Conservation (phyloP, 2,113 vertebrate species). For the Microtus richardsoni region DNA sequence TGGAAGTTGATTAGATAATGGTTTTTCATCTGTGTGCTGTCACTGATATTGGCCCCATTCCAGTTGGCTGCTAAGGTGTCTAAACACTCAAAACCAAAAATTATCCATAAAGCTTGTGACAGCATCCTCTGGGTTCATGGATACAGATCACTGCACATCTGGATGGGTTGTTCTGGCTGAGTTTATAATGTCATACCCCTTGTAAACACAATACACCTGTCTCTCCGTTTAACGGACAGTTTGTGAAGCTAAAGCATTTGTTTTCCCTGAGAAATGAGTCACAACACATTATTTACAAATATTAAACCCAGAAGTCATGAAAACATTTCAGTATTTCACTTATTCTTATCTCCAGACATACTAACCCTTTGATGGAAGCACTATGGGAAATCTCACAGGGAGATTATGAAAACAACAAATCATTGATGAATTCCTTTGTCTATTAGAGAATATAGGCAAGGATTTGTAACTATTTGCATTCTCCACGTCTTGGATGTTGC, state of each 20-base stretch:
- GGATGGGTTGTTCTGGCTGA: constrained; percentile 63
- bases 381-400: not conserved
- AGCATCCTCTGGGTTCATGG: constrained; percentile 65
- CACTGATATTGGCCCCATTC: constrained; percentile 51
- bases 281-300: constrained; percentile 33
- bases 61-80: constrained; percentile 62
- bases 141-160: constrained; percentile 73
- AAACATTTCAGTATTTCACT: constrained; percentile 9
- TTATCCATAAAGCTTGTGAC: constrained; percentile 69
- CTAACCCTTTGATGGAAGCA: not conserved
- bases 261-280: constrained; percentile 53
- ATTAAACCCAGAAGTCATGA: not conserved
- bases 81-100: constrained; percentile 66
- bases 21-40: constrained; percentile 69
- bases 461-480: not conserved
- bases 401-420: not conserved
- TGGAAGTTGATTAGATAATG: constrained; percentile 75
- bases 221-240: constrained; percentile 48
- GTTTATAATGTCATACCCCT: constrained; percentile 71
- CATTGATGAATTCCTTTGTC: not conserved
- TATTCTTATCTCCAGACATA: constrained; percentile 1
- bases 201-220: constrained; percentile 77
- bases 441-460: not conserved
- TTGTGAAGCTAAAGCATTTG: constrained; percentile 48
- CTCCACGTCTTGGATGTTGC: not conserved